Percentiles rank a stretch among this genome's conserved stretches.
Evolutionary conservation across 2,797 vertebrate species (phyloP).

Genomic region (Emydoidea blandingii): DNA sequence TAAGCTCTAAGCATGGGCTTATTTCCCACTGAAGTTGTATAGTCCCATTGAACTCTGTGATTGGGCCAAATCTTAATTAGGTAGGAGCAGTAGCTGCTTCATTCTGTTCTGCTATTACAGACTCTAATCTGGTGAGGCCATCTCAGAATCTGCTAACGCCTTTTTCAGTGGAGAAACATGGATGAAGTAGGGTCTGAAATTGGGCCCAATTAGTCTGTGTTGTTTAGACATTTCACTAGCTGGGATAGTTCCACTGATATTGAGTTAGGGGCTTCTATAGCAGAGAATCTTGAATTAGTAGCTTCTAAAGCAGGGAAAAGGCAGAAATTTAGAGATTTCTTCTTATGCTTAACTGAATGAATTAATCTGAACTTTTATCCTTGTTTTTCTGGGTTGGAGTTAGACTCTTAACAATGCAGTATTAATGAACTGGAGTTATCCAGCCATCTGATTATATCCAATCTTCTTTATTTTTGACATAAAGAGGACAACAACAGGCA

Average conservation of each 20-base stretch:
- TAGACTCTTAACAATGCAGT: neutral
- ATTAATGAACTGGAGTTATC: neutral
- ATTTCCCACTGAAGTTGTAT: neutral
- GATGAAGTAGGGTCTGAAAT: neutral
- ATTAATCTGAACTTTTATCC: neutral
- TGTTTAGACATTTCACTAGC: neutral
- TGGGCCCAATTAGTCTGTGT: neutral
- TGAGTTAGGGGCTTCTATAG: neutral
- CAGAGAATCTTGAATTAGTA: slow-evolving; percentile 3
- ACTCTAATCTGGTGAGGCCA: neutral
- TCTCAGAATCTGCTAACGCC: neutral
- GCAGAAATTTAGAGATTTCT: neutral
- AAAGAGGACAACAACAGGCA: neutral
- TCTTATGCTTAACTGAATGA: neutral
- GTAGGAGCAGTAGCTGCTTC: neutral
- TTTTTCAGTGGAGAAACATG: slow-evolving; percentile 15
- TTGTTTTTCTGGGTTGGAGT: neutral
- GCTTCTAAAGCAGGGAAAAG: neutral
- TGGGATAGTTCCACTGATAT: neutral
- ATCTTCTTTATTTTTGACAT: neutral
- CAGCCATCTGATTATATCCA: neutral
- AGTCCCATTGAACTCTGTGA: neutral
- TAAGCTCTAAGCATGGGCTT: neutral
- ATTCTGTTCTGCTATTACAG: neutral
- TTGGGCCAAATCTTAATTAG: neutral